phyloP scores from a whole-genome alignment of 2,888 invertebrate species.

The Lasius fuliginosus region DNA sequence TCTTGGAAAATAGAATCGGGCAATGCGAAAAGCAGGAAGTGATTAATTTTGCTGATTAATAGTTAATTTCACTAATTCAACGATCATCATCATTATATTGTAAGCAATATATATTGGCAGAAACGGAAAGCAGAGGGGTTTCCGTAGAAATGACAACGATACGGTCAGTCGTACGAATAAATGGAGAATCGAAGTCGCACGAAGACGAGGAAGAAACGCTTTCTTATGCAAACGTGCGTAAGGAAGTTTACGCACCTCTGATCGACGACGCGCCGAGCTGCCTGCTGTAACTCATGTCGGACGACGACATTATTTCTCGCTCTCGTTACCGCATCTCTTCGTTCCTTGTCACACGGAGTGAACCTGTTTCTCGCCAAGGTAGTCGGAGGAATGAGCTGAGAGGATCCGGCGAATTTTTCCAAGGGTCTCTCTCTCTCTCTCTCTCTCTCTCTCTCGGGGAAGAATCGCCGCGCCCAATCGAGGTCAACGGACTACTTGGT shows the following conservation, averaged over 20 bases:
- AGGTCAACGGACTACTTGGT: constrained; percentile 19
- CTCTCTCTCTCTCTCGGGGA: constrained; percentile 13
- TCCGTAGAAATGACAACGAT: neutral
- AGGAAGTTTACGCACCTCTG: constrained; percentile 62
- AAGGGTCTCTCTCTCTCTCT: constrained; percentile 9
- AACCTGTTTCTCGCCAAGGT: neutral
- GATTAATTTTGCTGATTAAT: neutral
- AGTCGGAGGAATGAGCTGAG: neutral
- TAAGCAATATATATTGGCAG: neutral
- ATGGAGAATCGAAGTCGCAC: neutral
- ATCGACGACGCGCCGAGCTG: constrained; percentile 50
- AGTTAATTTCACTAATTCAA: constrained; percentile 1
- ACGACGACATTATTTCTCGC: constrained; percentile 59
- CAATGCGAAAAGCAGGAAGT: neutral
- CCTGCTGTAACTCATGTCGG: constrained; percentile 55
- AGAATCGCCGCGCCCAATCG: neutral
- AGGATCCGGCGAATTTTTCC: neutral
- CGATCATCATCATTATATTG: neutral
- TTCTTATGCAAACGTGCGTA: neutral
- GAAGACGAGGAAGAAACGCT: neutral
- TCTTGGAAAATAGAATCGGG: neutral
- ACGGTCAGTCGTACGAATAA: neutral
- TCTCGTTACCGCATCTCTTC: constrained; percentile 71
- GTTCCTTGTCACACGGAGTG: neutral
- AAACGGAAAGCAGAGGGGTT: neutral